A percentile compares a stretch with the other conserved stretches of the same genome.
These are phyloP conservation scores for Agrypnia vestita DNA, from an alignment of 1,140 invertebrate species.

Conservation along the genomic window DNA sequence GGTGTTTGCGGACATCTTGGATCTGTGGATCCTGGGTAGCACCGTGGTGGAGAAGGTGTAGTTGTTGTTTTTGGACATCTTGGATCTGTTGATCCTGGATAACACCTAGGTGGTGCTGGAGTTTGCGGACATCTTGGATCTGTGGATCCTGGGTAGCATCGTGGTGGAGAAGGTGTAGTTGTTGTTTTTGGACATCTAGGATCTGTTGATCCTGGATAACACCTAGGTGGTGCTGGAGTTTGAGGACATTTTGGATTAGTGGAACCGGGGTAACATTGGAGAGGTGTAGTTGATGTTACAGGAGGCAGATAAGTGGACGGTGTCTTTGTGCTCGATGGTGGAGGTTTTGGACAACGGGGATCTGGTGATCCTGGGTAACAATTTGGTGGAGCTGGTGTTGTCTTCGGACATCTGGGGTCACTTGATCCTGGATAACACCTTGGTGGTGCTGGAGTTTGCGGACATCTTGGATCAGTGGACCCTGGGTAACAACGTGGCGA, in stretches of 20 bases:
- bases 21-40: slow-evolving; percentile 65
- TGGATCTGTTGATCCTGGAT: slow-evolving; percentile 65
- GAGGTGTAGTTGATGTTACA: slow-evolving; percentile 43
- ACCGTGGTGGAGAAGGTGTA: slow-evolving; percentile 49
- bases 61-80: slow-evolving; percentile 61
- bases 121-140: slow-evolving; percentile 58
- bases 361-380: slow-evolving; percentile 67
- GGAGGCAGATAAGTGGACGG: slow-evolving; percentile 61
- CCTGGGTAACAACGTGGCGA: slow-evolving; percentile 65
- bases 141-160: slow-evolving; percentile 63
- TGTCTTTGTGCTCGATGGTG: slow-evolving; percentile 64
- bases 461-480: slow-evolving; percentile 65
- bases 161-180: slow-evolving; percentile 57
- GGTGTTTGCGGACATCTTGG: slow-evolving; percentile 63
- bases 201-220: slow-evolving; percentile 65
- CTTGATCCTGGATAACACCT: slow-evolving; percentile 64
- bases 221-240: slow-evolving; percentile 61
- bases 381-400: slow-evolving; percentile 60
- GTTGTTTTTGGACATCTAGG: slow-evolving; percentile 55
- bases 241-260: slow-evolving; percentile 61
- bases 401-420: slow-evolving; percentile 63
- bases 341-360: slow-evolving; percentile 64
- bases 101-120: slow-evolving; percentile 57
- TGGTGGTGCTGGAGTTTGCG: slow-evolving; percentile 59
- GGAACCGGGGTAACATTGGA: slow-evolving; percentile 73